Percentiles rank a stretch among this genome's conserved stretches.
These are phyloP conservation scores for Paguma larvata DNA, from an alignment of 2,797 vertebrate genomes.

Conservation along the genomic window DNA sequence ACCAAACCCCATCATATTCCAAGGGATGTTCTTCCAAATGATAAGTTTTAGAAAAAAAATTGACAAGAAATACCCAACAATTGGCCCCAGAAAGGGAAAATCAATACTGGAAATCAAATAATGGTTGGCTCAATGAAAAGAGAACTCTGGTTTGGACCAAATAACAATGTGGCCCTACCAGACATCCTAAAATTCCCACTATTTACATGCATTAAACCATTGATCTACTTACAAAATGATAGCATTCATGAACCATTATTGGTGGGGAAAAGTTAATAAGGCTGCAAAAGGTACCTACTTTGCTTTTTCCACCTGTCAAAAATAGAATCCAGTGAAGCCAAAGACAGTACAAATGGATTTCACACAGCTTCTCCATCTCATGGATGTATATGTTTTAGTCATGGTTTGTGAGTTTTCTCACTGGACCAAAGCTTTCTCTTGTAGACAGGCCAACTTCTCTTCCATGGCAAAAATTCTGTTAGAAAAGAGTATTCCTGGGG, in stretches of 20 bases:
- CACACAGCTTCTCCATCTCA: background rate
- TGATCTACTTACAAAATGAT: background rate
- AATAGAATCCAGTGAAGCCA: background rate
- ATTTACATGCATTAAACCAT: background rate
- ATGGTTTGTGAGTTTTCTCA: background rate
- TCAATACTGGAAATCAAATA: background rate
- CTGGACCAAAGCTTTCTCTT: background rate
- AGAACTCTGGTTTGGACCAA: background rate
- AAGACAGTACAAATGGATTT: background rate
- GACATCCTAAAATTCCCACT: background rate
- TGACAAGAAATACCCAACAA: background rate
- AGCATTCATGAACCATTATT: background rate
- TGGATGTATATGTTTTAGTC: background rate
- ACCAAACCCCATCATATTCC: background rate
- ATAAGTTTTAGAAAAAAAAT: background rate
- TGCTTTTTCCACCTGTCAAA: background rate
- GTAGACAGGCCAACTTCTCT: background rate
- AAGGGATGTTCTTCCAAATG: background rate
- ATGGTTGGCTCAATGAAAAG: background rate
- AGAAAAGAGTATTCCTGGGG: background rate
- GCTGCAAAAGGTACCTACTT: background rate
- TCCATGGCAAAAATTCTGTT: background rate
- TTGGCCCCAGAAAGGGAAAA: background rate
- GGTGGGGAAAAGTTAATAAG: background rate
- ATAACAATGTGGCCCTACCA: background rate